Conservation (phyloP, 2,797 vertebrate genomes). For the Oryzias dopingdopingensis region DNA sequence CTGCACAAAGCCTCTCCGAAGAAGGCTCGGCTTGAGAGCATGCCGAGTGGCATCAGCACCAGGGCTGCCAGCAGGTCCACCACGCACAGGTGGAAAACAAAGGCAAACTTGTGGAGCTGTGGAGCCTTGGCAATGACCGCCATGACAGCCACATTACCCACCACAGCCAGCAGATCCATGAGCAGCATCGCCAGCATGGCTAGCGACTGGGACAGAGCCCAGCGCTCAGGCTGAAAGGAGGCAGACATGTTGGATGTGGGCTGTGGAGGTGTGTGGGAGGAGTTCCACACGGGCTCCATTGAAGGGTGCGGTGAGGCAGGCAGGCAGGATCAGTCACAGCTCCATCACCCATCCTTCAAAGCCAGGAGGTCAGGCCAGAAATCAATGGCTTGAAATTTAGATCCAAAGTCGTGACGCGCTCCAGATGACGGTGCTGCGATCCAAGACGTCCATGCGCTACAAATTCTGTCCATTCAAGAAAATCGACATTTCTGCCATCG, state of each 20-base stretch:
- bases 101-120: constrained; percentile 94
- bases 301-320: constrained; percentile 77
- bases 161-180: constrained; percentile 90
- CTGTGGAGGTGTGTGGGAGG: constrained; percentile 74
- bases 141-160: constrained; percentile 94
- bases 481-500: constrained; percentile 25
- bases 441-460: constrained; percentile 25
- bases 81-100: constrained; percentile 98
- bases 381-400: constrained; percentile 53
- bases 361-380: constrained; percentile 67
- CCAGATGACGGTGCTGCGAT: constrained; percentile 20
- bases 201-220: constrained; percentile 83
- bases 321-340: constrained; percentile 79
- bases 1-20: constrained; percentile 90
- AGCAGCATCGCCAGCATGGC: constrained; percentile 95
- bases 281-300: constrained; percentile 92
- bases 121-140: constrained; percentile 93
- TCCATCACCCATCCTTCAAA: constrained; percentile 92
- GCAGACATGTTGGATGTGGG: constrained; percentile 79
- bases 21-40: constrained; percentile 88
- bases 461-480: constrained; percentile 31
- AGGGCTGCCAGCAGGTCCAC: constrained; percentile 96
- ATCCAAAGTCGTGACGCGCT: constrained; percentile 25
- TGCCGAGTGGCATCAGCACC: constrained; percentile 95
- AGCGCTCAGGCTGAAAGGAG: constrained; percentile 74